Evolutionary conservation across 2,113 vertebrate species (phyloP).

Genomic region (Callorhinus ursinus): DNA sequence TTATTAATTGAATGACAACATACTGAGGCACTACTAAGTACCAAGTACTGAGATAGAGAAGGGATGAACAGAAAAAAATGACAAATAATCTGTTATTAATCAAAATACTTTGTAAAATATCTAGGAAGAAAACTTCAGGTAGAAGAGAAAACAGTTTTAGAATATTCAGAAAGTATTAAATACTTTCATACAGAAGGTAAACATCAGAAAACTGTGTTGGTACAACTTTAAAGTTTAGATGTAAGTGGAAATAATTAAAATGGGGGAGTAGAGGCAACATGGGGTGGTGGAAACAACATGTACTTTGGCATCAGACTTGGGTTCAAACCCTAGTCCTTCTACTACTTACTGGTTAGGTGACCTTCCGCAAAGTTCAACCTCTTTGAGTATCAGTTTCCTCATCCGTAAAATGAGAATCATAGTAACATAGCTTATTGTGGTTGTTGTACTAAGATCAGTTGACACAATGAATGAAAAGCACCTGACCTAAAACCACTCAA

Average conservation of each 20-base stretch:
- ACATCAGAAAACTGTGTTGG: not conserved
- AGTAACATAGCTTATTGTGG: not conserved
- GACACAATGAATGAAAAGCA: slow-evolving; percentile 13
- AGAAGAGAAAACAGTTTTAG: not conserved
- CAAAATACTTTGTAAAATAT: slow-evolving; percentile 24
- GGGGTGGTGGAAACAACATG: not conserved
- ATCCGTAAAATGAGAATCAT: not conserved
- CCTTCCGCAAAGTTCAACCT: not conserved
- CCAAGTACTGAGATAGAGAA: slow-evolving; percentile 15
- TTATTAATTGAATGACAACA: slow-evolving; percentile 6
- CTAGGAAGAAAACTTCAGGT: not conserved
- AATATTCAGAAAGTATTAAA: not conserved
- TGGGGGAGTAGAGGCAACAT: not conserved
- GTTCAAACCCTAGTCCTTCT: not conserved
- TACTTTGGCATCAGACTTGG: not conserved
- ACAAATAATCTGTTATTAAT: slow-evolving; percentile 9
- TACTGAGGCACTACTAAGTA: not conserved
- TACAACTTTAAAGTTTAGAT: not conserved
- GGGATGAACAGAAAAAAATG: slow-evolving; percentile 7
- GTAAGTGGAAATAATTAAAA: not conserved
- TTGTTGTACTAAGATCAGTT: not conserved
- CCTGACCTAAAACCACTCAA: not conserved
- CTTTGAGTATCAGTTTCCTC: not conserved
- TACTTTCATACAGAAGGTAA: not conserved
- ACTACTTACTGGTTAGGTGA: not conserved